phyloP scores from a whole-genome alignment of 1,140 invertebrate genomes.

The Heliconius hermathena region DNA sequence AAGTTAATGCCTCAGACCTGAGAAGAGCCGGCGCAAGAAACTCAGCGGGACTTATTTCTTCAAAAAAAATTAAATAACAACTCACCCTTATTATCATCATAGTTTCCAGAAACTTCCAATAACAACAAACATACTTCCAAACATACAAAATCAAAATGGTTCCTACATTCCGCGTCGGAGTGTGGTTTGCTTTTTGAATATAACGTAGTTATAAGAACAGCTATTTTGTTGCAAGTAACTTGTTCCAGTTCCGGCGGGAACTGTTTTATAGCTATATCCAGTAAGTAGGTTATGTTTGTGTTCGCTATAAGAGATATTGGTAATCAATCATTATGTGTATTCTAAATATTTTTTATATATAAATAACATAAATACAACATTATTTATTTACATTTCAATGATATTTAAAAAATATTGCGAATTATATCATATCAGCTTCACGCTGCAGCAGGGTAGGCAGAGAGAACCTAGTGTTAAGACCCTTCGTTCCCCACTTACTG shows the following conservation, averaged over 20 bases:
- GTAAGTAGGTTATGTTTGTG: slow-evolving; percentile 60
- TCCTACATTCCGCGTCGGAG: slow-evolving; percentile 35
- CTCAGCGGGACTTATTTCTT: too few relatives aligned
- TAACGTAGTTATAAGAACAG: slow-evolving; percentile 57
- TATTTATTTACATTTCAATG: too few relatives aligned
- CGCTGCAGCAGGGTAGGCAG: too few relatives aligned
- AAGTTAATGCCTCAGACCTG: too few relatives aligned
- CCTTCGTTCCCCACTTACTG: too few relatives aligned
- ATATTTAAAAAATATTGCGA: too few relatives aligned
- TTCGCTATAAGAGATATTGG: slow-evolving; percentile 41
- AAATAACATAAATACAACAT: too few relatives aligned
- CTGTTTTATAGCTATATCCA: slow-evolving; percentile 58
- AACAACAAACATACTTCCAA: slow-evolving; percentile 61
- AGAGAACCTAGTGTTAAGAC: too few relatives aligned
- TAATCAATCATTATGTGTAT: neutral
- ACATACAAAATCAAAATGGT: slow-evolving; percentile 59
- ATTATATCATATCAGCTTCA: too few relatives aligned
- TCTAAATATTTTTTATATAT: too few relatives aligned
- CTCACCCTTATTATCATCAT: slow-evolving; percentile 68
- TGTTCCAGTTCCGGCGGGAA: slow-evolving; percentile 54
- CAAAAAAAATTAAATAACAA: neutral
- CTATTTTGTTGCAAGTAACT: slow-evolving; percentile 56
- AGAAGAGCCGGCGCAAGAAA: too few relatives aligned
- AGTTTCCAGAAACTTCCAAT: slow-evolving; percentile 53
- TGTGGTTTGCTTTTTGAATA: slow-evolving; percentile 55